Percentiles rank a stretch among this genome's conserved stretches.
These are phyloP conservation scores for Sebastes kiyomatsui DNA, from an alignment of 2,797 vertebrate genomes.

Conservation along the genomic window DNA sequence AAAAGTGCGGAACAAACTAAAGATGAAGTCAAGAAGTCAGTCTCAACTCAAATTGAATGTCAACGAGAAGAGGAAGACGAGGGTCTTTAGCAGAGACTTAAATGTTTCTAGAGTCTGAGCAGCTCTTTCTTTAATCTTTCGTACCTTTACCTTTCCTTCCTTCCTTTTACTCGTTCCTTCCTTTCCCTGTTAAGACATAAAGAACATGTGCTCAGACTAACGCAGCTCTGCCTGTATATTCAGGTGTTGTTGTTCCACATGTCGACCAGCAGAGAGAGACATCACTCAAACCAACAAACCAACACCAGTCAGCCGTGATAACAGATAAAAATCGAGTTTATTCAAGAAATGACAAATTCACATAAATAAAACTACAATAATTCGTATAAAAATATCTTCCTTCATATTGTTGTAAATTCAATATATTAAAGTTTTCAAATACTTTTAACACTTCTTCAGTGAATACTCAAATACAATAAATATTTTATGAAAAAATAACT, in stretches of 20 bases:
- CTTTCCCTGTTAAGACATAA: neutral
- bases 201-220: too few relatives aligned
- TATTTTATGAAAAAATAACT: conserved; percentile 46
- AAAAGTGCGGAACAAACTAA: fast-evolving
- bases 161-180: neutral
- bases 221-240: fast-evolving
- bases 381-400: conserved; percentile 28
- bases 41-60: too few relatives aligned
- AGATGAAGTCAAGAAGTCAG: too few relatives aligned
- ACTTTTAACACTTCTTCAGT: conserved; percentile 9
- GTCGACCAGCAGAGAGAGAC: conserved; percentile 45
- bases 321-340: conserved; percentile 18
- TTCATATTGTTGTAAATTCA: conserved; percentile 5
- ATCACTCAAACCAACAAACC: neutral
- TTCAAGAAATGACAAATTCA: conserved; percentile 24
- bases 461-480: conserved; percentile 47
- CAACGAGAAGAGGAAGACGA: too few relatives aligned
- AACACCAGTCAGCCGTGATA: neutral
- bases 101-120: too few relatives aligned
- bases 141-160: neutral
- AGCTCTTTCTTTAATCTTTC: neutral
- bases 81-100: too few relatives aligned
- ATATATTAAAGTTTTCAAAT: conserved; percentile 42
- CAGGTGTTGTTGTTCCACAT: fast-evolving
- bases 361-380: conserved; percentile 31